These are phyloP conservation scores for Dryoscopus gambensis DNA, from an alignment of 2,113 vertebrate species.

Conservation along the genomic window DNA sequence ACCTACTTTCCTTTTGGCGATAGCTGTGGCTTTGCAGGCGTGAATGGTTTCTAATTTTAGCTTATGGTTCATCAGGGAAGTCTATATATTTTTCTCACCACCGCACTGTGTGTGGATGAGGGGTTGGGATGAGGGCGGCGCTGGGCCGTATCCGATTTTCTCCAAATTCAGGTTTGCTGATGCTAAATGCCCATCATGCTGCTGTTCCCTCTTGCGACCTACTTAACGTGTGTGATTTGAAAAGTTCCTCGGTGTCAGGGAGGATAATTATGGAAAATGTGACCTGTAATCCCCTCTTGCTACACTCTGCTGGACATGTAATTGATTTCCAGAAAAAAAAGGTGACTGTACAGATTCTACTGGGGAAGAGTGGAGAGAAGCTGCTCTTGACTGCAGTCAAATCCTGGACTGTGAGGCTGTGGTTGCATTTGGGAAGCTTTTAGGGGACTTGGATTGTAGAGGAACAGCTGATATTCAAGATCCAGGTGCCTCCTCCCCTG, in stretches of 20 bases:
- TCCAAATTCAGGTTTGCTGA: not conserved
- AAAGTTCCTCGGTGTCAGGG: not conserved
- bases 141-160: not conserved
- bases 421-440: not conserved
- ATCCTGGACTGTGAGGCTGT: not conserved
- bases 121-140: not conserved
- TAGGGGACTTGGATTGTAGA: not conserved
- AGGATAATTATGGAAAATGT: conserved; percentile 19
- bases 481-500: not conserved
- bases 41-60: conserved; percentile 65
- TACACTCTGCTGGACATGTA: conserved; percentile 18
- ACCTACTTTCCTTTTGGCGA: conserved; percentile 62
- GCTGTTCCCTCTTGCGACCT: not conserved
- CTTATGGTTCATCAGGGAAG: conserved; percentile 23
- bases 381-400: not conserved
- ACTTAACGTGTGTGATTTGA: not conserved
- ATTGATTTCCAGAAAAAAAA: conserved; percentile 8
- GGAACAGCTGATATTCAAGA: not conserved
- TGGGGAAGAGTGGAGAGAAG: not conserved
- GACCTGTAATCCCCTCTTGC: conserved; percentile 18
- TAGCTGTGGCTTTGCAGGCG: conserved; percentile 47
- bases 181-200: not conserved
- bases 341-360: not conserved
- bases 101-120: not conserved
- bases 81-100: not conserved